phyloP scores from a whole-genome alignment of 2,113 vertebrate species.

The Catagonus wagneri region DNA sequence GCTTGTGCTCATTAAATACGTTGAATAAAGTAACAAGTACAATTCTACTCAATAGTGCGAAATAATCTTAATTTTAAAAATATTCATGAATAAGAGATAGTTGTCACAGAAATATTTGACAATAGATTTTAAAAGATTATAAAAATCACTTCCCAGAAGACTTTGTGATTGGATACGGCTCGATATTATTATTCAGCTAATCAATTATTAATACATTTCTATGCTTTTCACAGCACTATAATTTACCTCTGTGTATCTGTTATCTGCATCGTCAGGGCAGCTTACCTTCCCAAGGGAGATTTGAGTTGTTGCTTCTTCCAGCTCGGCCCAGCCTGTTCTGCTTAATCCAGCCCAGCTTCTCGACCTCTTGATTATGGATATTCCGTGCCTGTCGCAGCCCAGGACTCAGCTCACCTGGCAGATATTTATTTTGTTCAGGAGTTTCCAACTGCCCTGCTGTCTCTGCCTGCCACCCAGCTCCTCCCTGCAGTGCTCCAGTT shows the following conservation, averaged over 20 bases:
- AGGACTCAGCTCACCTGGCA: neutral
- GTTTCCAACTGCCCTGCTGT: neutral
- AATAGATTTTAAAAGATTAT: neutral
- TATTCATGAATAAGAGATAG: neutral
- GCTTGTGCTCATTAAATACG: neutral
- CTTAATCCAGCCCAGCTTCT: neutral
- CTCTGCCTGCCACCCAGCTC: neutral
- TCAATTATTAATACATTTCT: neutral
- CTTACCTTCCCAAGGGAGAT: neutral
- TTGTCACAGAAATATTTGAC: conserved; percentile 38
- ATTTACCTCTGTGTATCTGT: neutral
- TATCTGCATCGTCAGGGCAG: neutral
- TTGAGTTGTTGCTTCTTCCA: neutral
- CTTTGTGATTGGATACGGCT: neutral
- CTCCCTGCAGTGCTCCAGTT: neutral
- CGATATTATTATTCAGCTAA: neutral
- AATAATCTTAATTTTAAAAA: conserved; percentile 9
- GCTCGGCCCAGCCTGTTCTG: neutral
- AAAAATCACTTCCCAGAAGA: conserved; percentile 22
- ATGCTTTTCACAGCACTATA: neutral
- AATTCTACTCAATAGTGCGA: neutral
- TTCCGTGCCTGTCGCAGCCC: neutral
- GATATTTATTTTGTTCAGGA: neutral
- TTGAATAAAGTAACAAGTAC: neutral
- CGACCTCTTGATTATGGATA: neutral